Evolutionary conservation across 2,888 invertebrate species (phyloP).

Genomic region (Sthenelais limicola): DNA sequence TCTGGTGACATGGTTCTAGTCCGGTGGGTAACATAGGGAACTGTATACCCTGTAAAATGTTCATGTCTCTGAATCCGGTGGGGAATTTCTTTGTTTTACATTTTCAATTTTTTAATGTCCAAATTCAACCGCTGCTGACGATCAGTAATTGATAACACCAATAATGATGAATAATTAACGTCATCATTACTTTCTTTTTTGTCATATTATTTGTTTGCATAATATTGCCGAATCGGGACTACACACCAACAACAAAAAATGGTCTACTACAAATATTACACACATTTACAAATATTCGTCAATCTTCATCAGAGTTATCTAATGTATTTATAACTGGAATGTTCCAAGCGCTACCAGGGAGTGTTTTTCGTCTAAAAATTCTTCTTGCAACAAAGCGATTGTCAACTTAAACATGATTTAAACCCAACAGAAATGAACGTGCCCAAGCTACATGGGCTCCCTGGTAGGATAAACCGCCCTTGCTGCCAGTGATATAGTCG

Average conservation of each 20-base stretch:
- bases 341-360: conserved; percentile 40
- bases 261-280: conserved; percentile 36
- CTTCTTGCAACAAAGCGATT: conserved; percentile 31
- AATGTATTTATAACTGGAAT: conserved; percentile 34
- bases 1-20: too few relatives aligned
- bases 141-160: too few relatives aligned
- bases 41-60: too few relatives aligned
- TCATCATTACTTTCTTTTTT: too few relatives aligned
- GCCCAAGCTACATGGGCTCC: conserved; percentile 23
- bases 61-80: too few relatives aligned
- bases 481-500: conserved; percentile 35
- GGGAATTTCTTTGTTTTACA: too few relatives aligned
- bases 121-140: too few relatives aligned
- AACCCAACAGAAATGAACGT: conserved; percentile 34
- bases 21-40: too few relatives aligned
- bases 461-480: conserved; percentile 32
- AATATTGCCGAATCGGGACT: conserved; percentile 32
- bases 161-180: too few relatives aligned
- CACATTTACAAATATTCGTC: conserved; percentile 37
- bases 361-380: conserved; percentile 22
- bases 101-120: too few relatives aligned
- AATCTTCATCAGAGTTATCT: conserved; percentile 18
- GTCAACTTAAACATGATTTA: conserved; percentile 23
- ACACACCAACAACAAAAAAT: conserved; percentile 37
- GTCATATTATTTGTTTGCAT: conserved; percentile 23